Evolutionary conservation across 1,140 invertebrate genomes (phyloP).

Genomic region (Eurytemora carolleeae): DNA sequence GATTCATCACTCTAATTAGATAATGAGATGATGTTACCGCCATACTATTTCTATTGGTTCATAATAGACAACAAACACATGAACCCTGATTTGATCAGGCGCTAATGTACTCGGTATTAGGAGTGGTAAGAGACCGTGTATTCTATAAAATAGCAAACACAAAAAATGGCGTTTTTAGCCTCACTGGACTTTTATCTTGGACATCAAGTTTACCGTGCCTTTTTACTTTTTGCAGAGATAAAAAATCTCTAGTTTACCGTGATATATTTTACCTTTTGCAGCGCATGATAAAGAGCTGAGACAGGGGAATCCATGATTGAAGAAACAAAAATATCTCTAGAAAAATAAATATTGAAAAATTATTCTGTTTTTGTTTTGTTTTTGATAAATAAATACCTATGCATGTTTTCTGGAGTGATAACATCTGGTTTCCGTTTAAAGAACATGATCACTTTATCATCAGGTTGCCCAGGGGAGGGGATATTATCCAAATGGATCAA

Average conservation of each 20-base stretch:
- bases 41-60: too few species aligned
- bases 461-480: not conserved
- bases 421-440: slow-evolving; percentile 33
- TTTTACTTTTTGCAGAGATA: not conserved
- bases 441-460: slow-evolving; percentile 22
- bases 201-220: not conserved
- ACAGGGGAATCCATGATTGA: slow-evolving; percentile 36
- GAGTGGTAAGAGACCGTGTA: not conserved
- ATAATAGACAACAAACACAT: too few species aligned
- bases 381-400: slow-evolving; percentile 17
- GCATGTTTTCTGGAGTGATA: slow-evolving; percentile 34
- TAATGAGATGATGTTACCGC: too few species aligned
- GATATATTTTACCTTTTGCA: slow-evolving; percentile 32
- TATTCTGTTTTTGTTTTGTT: not conserved
- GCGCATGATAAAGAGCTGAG: slow-evolving; percentile 31
- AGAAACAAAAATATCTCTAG: slow-evolving; percentile 29
- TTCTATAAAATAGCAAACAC: not conserved
- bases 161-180: not conserved
- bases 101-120: too few species aligned
- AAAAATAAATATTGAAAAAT: not conserved
- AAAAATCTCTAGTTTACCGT: slow-evolving; percentile 27
- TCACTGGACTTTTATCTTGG: not conserved
- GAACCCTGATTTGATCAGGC: too few species aligned
- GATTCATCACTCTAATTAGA: too few species aligned
- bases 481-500: slow-evolving; percentile 7